Conservation (phyloP, 2,888 invertebrate genomes). For the Volucella zonaria region DNA sequence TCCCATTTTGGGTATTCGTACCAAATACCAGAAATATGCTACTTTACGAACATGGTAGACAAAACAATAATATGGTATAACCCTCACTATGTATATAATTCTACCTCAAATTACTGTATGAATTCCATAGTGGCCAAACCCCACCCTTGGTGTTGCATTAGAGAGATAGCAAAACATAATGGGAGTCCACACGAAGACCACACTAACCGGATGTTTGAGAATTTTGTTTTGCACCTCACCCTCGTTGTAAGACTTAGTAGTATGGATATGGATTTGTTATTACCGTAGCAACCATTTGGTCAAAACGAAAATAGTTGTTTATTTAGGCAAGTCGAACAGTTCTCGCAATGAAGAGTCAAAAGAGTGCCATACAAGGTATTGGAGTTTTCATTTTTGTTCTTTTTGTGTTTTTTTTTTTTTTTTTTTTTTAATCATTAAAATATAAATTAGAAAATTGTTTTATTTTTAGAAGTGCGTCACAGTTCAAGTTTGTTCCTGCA, state of each 20-base stretch:
- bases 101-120: slow-evolving; percentile 19
- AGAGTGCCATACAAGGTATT: slow-evolving; percentile 58
- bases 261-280: slow-evolving; percentile 23
- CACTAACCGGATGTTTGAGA: slow-evolving; percentile 17
- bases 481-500: slow-evolving; percentile 87
- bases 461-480: slow-evolving; percentile 76
- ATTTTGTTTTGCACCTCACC: slow-evolving; percentile 23
- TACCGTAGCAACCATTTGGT: slow-evolving; percentile 62
- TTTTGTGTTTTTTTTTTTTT: slow-evolving; percentile 5
- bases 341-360: slow-evolving; percentile 66
- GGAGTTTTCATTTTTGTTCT: slow-evolving; percentile 7
- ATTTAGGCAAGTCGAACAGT: slow-evolving; percentile 45
- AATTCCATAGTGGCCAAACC: slow-evolving; percentile 20
- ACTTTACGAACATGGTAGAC: background rate
- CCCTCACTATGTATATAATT: slow-evolving; percentile 11
- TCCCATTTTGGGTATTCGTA: slow-evolving; percentile 22
- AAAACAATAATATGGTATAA: slow-evolving; percentile 8
- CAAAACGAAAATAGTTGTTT: slow-evolving; percentile 60
- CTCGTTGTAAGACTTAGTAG: background rate
- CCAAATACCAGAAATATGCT: slow-evolving; percentile 10
- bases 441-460: slow-evolving; percentile 22
- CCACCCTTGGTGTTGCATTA: slow-evolving; percentile 26
- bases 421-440: slow-evolving; percentile 19
- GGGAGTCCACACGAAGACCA: slow-evolving; percentile 43
- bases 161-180: slow-evolving; percentile 36